Evolutionary conservation across 2,888 invertebrate genomes (phyloP).

Genomic region (Pyrochroa serraticornis): DNA sequence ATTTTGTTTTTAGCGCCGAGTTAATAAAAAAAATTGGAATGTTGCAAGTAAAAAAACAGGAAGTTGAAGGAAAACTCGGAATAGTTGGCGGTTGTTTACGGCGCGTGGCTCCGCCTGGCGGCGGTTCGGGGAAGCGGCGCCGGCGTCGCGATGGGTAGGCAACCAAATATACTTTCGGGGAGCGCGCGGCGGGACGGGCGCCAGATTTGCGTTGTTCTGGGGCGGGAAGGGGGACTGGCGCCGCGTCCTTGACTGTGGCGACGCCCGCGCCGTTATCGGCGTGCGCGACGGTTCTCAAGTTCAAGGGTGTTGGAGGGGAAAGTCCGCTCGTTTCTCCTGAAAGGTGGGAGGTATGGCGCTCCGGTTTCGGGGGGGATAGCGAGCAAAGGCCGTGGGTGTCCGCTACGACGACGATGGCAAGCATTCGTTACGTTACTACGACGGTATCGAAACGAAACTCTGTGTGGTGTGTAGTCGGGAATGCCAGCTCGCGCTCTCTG

Average conservation of each 20-base stretch:
- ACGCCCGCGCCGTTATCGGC: constrained; percentile 27
- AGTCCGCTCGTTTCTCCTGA: constrained; percentile 60
- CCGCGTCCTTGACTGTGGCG: constrained; percentile 25
- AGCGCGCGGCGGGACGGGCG: constrained; percentile 31
- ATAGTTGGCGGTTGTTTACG: neutral
- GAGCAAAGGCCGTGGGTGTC: constrained; percentile 55
- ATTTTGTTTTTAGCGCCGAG: too few relatives aligned
- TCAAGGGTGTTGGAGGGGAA: constrained; percentile 59
- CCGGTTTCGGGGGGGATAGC: constrained; percentile 67
- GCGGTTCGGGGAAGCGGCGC: constrained; percentile 32
- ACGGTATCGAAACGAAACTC: constrained; percentile 24
- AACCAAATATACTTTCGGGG: constrained; percentile 20
- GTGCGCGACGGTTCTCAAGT: constrained; percentile 49
- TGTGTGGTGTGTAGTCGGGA: constrained; percentile 50
- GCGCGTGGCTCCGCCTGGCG: constrained; percentile 45
- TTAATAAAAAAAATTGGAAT: too few relatives aligned
- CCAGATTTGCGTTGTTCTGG: too few relatives aligned
- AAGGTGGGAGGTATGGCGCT: constrained; percentile 59
- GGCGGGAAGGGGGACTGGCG: constrained; percentile 1
- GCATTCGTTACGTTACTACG: constrained; percentile 36
- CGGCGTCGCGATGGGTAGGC: constrained; percentile 34
- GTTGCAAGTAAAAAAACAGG: too few relatives aligned
- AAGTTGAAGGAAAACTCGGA: too few relatives aligned
- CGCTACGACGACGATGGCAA: constrained; percentile 19
- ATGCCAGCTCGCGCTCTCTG: constrained; percentile 52